phyloP scores from a whole-genome alignment of 2,888 invertebrate genomes.

The Fragum fragum region DNA sequence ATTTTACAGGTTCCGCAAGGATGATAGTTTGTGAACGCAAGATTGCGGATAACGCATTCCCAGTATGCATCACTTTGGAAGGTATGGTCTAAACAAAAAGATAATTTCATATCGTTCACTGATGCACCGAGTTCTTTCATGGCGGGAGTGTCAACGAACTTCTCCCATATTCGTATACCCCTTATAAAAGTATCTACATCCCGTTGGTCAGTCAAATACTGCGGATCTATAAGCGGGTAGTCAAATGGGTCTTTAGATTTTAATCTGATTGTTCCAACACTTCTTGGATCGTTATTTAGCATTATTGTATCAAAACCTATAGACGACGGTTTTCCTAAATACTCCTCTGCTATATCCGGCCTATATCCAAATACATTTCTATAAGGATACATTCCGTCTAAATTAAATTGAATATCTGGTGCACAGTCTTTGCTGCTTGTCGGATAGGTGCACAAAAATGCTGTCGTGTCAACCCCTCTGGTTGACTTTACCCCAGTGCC shows the following conservation, averaged over 20 bases:
- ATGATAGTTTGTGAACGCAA: constrained; percentile 87
- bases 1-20: constrained; percentile 92
- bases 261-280: constrained; percentile 92
- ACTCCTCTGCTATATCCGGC: constrained; percentile 49
- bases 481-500: constrained; percentile 41
- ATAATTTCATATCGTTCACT: constrained; percentile 44
- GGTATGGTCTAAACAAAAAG: constrained; percentile 47
- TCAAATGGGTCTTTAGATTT: constrained; percentile 92
- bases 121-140: constrained; percentile 56
- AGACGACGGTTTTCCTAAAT: constrained; percentile 18
- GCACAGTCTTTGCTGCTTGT: constrained; percentile 38
- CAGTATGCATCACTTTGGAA: constrained; percentile 65
- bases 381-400: constrained; percentile 18
- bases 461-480: constrained; percentile 47
- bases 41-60: constrained; percentile 59
- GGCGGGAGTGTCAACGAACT: constrained; percentile 49
- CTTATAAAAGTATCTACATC: constrained; percentile 88
- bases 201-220: constrained; percentile 91
- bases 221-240: constrained; percentile 95
- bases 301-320: constrained; percentile 4
- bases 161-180: constrained; percentile 53
- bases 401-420: constrained; percentile 53
- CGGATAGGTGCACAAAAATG: constrained; percentile 47
- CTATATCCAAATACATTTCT: constrained; percentile 28
- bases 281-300: constrained; percentile 88